phyloP scores from a whole-genome alignment of 2,888 invertebrate species.

The Sicus ferrugineus region DNA sequence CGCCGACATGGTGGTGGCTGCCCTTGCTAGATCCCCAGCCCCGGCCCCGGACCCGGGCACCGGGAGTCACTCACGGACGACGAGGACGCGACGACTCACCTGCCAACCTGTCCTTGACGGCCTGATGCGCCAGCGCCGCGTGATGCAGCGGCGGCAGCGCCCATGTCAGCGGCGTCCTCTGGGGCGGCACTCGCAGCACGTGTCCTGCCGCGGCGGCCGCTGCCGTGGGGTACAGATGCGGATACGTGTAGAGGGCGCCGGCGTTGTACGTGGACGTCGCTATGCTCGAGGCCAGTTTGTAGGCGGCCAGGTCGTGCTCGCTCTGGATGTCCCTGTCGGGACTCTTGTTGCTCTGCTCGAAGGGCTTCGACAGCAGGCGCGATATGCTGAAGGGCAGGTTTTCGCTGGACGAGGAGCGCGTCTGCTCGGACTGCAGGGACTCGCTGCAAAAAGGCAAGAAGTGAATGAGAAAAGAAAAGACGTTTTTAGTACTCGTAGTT shows the following conservation, averaged over 20 bases:
- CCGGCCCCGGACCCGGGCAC: too few species aligned
- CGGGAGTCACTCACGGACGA: too few species aligned
- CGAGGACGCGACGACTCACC: too few species aligned
- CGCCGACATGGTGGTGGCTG: too few species aligned
- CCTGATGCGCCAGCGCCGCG: slow-evolving; percentile 82
- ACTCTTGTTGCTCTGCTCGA: slow-evolving; percentile 68
- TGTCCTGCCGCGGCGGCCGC: slow-evolving; percentile 68
- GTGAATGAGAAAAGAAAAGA: not conserved
- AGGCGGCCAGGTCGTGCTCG: slow-evolving; percentile 62
- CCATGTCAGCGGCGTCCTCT: slow-evolving; percentile 67
- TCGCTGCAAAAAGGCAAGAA: slow-evolving; percentile 56
- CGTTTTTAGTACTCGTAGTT: too few species aligned
- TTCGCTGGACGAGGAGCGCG: slow-evolving; percentile 65
- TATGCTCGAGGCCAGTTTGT: slow-evolving; percentile 63
- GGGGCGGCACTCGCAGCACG: slow-evolving; percentile 84
- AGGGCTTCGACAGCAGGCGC: slow-evolving; percentile 78
- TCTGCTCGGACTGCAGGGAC: slow-evolving; percentile 66
- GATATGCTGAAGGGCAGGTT: slow-evolving; percentile 83
- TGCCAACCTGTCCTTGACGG: slow-evolving; percentile 83
- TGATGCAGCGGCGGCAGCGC: slow-evolving; percentile 65
- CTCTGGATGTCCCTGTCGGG: slow-evolving; percentile 61
- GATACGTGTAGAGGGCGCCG: slow-evolving; percentile 63
- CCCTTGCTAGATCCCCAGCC: too few species aligned
- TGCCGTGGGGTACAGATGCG: slow-evolving; percentile 65
- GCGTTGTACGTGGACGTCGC: slow-evolving; percentile 62